Conservation (phyloP, 2,888 invertebrate species). For the Cephus nigrinus region DNA sequence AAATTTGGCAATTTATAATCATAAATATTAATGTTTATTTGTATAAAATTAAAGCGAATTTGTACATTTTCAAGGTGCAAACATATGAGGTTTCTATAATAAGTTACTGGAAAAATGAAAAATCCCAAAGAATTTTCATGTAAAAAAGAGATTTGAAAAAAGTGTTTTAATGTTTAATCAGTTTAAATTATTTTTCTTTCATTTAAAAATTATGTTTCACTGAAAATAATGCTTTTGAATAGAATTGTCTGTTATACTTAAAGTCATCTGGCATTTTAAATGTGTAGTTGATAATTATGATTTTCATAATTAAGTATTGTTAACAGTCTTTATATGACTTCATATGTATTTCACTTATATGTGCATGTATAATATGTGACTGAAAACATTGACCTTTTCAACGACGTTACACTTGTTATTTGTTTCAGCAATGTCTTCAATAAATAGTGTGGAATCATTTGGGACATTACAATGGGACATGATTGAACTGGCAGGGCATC, state of each 20-base stretch:
- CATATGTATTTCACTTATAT: neutral
- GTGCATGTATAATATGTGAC: neutral
- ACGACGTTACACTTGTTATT: neutral
- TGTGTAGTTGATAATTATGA: neutral
- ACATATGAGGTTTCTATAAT: no score
- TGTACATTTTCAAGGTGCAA: no score
- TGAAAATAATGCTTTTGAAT: neutral
- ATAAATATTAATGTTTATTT: no score
- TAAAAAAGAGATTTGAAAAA: no score
- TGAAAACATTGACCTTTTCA: no score
- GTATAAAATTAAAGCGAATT: no score
- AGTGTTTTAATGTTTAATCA: no score
- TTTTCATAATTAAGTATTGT: conserved; percentile 7
- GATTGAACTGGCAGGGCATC: conserved; percentile 75
- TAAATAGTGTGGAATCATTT: conserved; percentile 59
- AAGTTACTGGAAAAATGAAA: no score
- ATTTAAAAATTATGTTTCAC: no score
- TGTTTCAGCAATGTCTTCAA: conserved; percentile 57
- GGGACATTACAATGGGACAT: conserved; percentile 68
- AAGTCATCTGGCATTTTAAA: neutral
- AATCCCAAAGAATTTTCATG: no score
- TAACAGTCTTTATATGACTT: neutral
- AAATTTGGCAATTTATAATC: no score
- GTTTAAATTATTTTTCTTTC: no score
- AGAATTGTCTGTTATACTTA: neutral